Conservation (phyloP, 1,140 invertebrate species). For the Watersipora subatra region DNA sequence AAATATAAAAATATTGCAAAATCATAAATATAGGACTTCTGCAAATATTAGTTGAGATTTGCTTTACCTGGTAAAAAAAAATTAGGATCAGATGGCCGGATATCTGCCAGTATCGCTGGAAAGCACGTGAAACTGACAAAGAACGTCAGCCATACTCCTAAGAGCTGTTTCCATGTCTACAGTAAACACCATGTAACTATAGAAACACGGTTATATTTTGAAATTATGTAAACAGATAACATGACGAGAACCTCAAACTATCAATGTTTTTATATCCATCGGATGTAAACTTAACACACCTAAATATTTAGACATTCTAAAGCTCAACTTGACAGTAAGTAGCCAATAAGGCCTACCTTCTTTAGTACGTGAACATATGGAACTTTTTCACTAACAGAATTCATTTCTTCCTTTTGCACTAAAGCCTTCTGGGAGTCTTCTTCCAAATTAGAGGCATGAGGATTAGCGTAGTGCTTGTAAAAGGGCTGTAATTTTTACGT, state of each 20-base stretch:
- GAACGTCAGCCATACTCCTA: conserved; percentile 86
- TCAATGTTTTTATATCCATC: too few relatives aligned
- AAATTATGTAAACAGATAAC: too few relatives aligned
- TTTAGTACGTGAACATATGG: too few relatives aligned
- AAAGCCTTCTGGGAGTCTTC: too few relatives aligned
- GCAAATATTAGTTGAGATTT: background rate
- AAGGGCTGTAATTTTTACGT: too few relatives aligned
- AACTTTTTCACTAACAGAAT: too few relatives aligned
- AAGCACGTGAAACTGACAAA: conserved; percentile 83
- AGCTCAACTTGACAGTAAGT: background rate
- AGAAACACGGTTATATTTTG: background rate
- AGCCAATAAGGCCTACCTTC: background rate
- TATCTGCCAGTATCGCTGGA: conserved; percentile 68
- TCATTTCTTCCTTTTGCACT: too few relatives aligned
- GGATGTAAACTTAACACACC: too few relatives aligned
- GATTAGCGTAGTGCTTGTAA: too few relatives aligned
- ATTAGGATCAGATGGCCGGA: conserved; percentile 21
- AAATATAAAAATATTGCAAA: background rate
- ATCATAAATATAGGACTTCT: background rate
- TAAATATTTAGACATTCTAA: too few relatives aligned
- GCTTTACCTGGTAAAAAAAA: conserved; percentile 27
- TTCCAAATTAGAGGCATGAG: too few relatives aligned
- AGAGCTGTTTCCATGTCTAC: conserved; percentile 59
- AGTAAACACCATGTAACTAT: conserved; percentile 12
- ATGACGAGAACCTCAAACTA: background rate